Percentiles rank a stretch among this genome's conserved stretches.
phyloP scores from a whole-genome alignment of 2,113 vertebrate species.

The Seriola quinqueradiata region DNA sequence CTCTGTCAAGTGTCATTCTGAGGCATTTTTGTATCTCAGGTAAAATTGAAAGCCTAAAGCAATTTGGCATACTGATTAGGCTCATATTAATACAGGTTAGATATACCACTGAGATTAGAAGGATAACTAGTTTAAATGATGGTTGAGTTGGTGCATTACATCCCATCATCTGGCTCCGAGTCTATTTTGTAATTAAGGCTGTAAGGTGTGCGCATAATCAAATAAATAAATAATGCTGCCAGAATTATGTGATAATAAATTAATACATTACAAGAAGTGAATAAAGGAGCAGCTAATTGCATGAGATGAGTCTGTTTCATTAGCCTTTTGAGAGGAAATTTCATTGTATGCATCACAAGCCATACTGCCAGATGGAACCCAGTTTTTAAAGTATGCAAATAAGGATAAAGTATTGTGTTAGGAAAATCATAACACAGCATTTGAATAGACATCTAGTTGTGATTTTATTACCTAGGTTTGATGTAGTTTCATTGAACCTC shows the following conservation, averaged over 20 bases:
- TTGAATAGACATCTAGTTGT: conserved; percentile 42
- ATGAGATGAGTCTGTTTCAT: conserved; percentile 81
- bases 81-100: conserved; percentile 76
- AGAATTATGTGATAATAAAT: conserved; percentile 84
- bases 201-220: conserved; percentile 81
- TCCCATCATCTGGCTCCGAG: conserved; percentile 64
- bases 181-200: conserved; percentile 83
- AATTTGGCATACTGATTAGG: conserved; percentile 79
- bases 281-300: conserved; percentile 83
- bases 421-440: conserved; percentile 46
- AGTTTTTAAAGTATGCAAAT: conserved; percentile 79
- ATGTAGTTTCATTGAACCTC: conserved; percentile 24
- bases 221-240: conserved; percentile 78
- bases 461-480: conserved; percentile 20
- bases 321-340: conserved; percentile 78
- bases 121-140: conserved; percentile 79
- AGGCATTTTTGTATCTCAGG: conserved; percentile 59
- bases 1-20: conserved; percentile 81
- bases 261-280: conserved; percentile 82
- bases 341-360: conserved; percentile 86
- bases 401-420: conserved; percentile 53
- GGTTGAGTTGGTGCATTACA: conserved; percentile 65
- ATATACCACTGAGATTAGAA: conserved; percentile 79
- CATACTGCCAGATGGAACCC: conserved; percentile 72
- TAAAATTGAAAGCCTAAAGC: conserved; percentile 72